These are phyloP conservation scores for Cathartes aura DNA, from an alignment of 2,113 vertebrate genomes.

Conservation along the genomic window DNA sequence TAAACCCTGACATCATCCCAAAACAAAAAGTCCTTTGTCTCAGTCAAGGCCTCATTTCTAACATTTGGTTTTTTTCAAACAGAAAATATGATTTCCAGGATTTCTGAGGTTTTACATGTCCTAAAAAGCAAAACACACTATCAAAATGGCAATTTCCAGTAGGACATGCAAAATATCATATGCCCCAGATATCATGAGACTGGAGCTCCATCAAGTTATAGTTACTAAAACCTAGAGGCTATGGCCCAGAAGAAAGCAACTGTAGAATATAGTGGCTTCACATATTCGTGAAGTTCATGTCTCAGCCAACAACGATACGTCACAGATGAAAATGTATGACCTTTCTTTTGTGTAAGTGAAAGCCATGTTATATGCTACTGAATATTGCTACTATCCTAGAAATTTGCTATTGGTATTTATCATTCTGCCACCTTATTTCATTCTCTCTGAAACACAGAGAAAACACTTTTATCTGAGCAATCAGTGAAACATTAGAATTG, in stretches of 20 bases:
- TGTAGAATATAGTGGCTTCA: not conserved
- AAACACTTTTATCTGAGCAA: conserved; percentile 13
- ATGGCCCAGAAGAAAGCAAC: not conserved
- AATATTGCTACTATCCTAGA: conserved; percentile 10
- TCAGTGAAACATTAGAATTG: not conserved
- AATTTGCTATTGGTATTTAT: conserved; percentile 13
- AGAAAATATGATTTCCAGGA: not conserved
- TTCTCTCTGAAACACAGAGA: not conserved
- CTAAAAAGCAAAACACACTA: not conserved
- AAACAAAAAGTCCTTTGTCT: not conserved
- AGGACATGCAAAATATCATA: not conserved
- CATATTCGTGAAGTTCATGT: not conserved
- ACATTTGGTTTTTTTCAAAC: not conserved
- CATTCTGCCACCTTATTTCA: conserved; percentile 49
- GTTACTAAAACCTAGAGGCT: not conserved
- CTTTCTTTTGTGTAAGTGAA: conserved; percentile 30
- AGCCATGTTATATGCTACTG: not conserved
- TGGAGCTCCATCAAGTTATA: not conserved
- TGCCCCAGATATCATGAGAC: not conserved
- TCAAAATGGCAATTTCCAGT: not conserved
- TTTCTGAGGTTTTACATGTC: not conserved
- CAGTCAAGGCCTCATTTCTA: not conserved
- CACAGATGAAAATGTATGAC: conserved; percentile 52
- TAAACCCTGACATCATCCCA: not conserved
- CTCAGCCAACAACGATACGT: not conserved